Evolutionary conservation across 2,888 invertebrate genomes (phyloP).

Genomic region (Acrobasis repandana): DNA sequence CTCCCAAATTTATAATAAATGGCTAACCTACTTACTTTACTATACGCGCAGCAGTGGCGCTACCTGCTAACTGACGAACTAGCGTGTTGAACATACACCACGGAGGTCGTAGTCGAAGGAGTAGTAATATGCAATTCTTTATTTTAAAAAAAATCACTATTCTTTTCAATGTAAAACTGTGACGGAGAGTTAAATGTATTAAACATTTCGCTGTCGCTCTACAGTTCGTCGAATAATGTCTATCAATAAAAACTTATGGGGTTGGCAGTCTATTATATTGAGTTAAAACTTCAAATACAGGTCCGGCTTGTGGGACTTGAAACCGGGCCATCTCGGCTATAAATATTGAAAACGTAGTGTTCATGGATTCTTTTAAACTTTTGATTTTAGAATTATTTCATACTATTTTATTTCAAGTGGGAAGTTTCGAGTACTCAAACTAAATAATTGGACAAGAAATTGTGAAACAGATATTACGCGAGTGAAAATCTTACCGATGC

Average conservation of each 20-base stretch:
- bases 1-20: too few species aligned
- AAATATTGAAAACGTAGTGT: slow-evolving; percentile 7
- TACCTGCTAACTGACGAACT: too few species aligned
- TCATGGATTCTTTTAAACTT: slow-evolving; percentile 6
- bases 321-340: slow-evolving; percentile 6
- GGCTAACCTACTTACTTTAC: too few species aligned
- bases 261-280: slow-evolving; percentile 1
- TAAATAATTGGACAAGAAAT: too few species aligned
- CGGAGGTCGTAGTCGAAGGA: too few species aligned
- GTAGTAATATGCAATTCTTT: too few species aligned
- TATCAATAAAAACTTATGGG: slow-evolving; percentile 1
- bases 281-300: slow-evolving; percentile 13
- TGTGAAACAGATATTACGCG: not conserved
- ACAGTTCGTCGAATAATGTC: not conserved
- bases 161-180: too few species aligned
- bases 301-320: slow-evolving; percentile 3
- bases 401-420: too few species aligned
- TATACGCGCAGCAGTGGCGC: too few species aligned
- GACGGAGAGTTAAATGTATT: not conserved
- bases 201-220: not conserved
- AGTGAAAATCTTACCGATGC: not conserved
- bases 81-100: too few species aligned
- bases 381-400: not conserved
- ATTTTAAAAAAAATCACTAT: too few species aligned
- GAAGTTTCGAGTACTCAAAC: too few species aligned